A percentile compares a stretch with the other conserved stretches of the same genome.
Evolutionary conservation across 2,113 vertebrate genomes (phyloP).

Genomic region (Malurus elegans): DNA sequence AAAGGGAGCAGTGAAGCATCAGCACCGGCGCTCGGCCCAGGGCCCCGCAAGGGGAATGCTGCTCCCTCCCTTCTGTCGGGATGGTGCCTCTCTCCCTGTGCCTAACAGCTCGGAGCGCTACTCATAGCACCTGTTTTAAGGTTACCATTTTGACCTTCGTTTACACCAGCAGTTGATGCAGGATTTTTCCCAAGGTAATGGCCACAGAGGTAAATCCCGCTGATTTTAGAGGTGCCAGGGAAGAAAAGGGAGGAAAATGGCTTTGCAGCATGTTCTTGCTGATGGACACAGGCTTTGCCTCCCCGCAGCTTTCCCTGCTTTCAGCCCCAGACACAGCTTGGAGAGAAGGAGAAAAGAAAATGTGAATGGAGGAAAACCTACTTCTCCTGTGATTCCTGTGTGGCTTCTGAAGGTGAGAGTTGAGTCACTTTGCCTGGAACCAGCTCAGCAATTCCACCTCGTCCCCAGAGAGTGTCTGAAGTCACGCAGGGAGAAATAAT

Average conservation of each 20-base stretch:
- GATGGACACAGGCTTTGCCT: neutral
- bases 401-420: slow-evolving; percentile 35
- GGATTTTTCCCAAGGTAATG: neutral
- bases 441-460: slow-evolving; percentile 43
- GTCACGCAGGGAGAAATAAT: slow-evolving; percentile 41
- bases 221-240: neutral
- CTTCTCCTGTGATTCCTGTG: neutral
- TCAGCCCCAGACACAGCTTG: neutral
- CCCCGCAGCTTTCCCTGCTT: neutral
- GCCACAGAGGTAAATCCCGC: neutral
- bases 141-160: neutral
- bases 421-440: slow-evolving; percentile 45
- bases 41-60: neutral
- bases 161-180: fast-evolving
- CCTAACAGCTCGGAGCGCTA: neutral
- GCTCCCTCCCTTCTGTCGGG: neutral
- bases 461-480: slow-evolving; percentile 23
- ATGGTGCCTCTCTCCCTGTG: neutral
- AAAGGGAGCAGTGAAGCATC: slow-evolving; percentile 21
- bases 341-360: neutral
- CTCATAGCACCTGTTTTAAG: neutral
- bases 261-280: fast-evolving
- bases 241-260: neutral
- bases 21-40: neutral
- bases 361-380: neutral